These are phyloP conservation scores for Pachyrhynchus sulphureomaculatus DNA, from an alignment of 1,140 invertebrate species.

Conservation along the genomic window DNA sequence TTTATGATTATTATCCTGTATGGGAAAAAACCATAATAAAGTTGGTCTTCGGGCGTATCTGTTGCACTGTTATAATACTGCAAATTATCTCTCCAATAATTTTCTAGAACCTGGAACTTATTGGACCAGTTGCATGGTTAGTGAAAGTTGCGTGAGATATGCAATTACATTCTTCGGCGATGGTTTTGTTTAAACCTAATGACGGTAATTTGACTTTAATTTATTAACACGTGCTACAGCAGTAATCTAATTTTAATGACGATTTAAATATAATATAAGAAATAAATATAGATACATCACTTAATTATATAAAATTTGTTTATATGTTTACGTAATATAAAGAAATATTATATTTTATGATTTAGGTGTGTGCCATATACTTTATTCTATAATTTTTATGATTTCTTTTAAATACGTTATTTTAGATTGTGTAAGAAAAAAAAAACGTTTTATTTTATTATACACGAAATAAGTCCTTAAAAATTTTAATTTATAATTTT, in stretches of 20 bases:
- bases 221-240: neutral
- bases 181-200: neutral
- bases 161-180: constrained; percentile 7
- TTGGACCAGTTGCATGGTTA: neutral
- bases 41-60: too few relatives aligned
- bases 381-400: too few relatives aligned
- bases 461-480: too few relatives aligned
- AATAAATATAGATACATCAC: neutral
- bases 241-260: neutral
- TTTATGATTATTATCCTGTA: too few relatives aligned
- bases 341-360: too few relatives aligned
- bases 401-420: too few relatives aligned
- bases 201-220: neutral
- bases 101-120: neutral
- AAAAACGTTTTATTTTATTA: too few relatives aligned
- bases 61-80: neutral
- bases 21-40: too few relatives aligned
- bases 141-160: constrained; percentile 20
- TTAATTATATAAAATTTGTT: constrained; percentile 1
- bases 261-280: neutral
- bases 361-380: too few relatives aligned
- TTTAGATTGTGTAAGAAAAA: too few relatives aligned
- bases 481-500: too few relatives aligned
- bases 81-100: neutral
- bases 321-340: too few relatives aligned